Evolutionary conservation across 2,888 invertebrate species (phyloP).

Genomic region (Leptopilina drosophilae): DNA sequence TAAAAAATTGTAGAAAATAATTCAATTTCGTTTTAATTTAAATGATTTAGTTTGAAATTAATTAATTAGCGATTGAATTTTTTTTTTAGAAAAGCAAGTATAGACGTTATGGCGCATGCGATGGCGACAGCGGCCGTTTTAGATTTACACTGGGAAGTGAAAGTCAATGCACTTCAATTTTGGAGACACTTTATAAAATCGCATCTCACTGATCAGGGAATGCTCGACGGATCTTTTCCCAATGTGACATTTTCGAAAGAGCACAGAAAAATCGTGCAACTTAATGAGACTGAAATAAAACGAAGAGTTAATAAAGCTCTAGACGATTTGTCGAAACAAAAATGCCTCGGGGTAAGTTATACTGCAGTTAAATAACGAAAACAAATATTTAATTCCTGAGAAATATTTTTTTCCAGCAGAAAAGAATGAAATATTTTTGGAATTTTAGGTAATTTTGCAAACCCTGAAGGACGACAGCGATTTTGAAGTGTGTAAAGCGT

Average conservation of each 20-base stretch:
- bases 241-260: conserved; percentile 88
- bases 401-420: neutral
- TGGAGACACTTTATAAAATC: conserved; percentile 85
- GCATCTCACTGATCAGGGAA: conserved; percentile 86
- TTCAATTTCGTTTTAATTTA: neutral
- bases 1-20: too few species aligned
- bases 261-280: conserved; percentile 85
- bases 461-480: conserved; percentile 85
- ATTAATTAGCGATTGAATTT: too few species aligned
- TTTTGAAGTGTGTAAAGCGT: conserved; percentile 83
- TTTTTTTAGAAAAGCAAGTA: conserved; percentile 72
- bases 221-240: conserved; percentile 89
- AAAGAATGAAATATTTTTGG: neutral
- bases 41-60: too few species aligned
- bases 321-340: conserved; percentile 83
- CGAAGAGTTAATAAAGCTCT: conserved; percentile 83
- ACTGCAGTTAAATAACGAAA: too few species aligned
- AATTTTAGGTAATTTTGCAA: conserved; percentile 79
- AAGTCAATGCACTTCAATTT: conserved; percentile 84
- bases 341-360: conserved; percentile 81
- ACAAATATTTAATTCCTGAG: too few species aligned
- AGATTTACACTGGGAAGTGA: conserved; percentile 91
- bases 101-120: conserved; percentile 80
- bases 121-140: conserved; percentile 83
- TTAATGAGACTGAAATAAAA: conserved; percentile 84